phyloP scores from a whole-genome alignment of 1,140 invertebrate species.

The Cotesia chilonis region DNA sequence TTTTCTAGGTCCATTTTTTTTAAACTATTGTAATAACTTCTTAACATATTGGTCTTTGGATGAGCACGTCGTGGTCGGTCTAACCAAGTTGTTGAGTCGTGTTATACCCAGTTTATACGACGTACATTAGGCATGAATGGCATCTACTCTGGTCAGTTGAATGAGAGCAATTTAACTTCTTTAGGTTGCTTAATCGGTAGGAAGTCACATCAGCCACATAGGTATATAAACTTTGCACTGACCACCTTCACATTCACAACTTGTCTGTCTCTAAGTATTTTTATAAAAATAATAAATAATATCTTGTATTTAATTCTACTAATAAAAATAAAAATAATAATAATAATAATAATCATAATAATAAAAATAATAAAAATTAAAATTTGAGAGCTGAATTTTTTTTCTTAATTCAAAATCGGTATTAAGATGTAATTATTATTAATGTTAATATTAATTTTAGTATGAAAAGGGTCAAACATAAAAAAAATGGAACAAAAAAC shows the following conservation, averaged over 20 bases:
- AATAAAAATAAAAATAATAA: background rate
- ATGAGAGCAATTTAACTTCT: conserved; percentile 68
- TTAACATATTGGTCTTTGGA: conserved; percentile 11
- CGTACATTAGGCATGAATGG: conserved; percentile 68
- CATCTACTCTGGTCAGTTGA: conserved; percentile 65
- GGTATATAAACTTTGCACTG: conserved; percentile 39
- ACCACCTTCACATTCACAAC: conserved; percentile 37
- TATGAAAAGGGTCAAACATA: too few relatives aligned
- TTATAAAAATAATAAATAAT: background rate
- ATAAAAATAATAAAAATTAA: background rate
- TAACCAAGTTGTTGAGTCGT: conserved; percentile 61
- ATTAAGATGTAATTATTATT: too few relatives aligned
- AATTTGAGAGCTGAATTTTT: background rate
- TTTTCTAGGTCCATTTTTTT: too few relatives aligned
- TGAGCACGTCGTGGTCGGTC: conserved; percentile 11
- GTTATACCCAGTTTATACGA: conserved; percentile 67
- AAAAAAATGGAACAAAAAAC: background rate
- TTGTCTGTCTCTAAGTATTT: background rate
- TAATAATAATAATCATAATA: background rate
- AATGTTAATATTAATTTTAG: too few relatives aligned
- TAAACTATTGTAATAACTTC: too few relatives aligned
- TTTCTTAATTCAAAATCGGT: too few relatives aligned
- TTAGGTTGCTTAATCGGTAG: conserved; percentile 67
- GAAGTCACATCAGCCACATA: conserved; percentile 60
- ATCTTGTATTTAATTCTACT: too few relatives aligned